Evolutionary conservation across 2,888 invertebrate species (phyloP), one percentile per base, ranked within the genome.

Genomic region (Biston betularia): DNA sequence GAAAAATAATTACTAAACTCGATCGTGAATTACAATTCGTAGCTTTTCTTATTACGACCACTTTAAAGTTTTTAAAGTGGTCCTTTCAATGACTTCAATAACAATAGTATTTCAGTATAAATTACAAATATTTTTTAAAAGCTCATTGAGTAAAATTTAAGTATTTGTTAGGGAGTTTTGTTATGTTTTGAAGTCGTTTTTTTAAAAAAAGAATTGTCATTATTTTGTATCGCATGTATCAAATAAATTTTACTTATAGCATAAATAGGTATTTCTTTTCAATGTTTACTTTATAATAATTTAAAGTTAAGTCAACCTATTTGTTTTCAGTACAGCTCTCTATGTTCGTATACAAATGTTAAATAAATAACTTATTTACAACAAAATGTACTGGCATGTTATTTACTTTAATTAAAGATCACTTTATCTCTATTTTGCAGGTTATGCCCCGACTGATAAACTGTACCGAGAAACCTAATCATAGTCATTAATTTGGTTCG

Each of bases 381-480:
- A 54, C 58, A 56, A 59, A 42, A 12, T 34, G n/a, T 24, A 24
- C 24, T 24, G 1, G 24, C 24, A 24, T 64, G 42, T 65, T 54
- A 68, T 55, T 65, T 62, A 42, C 55, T 56, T 55, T 42, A 65
- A 24, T 24, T 50, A 38, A 53, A 38, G 42, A 58, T 57, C 44
- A 57, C 57, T 63, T 69, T 79, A 79, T 79, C 79, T 59, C 38
- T 52, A 64, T 71, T 74, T 71, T 59, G 55, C 72, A 65, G 80
- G 80, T 81, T 78, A 45, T 56, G 74, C 66, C 74, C 76, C 66
- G 14, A 34, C 46, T 14, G 81, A 80, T 80, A 81, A 79, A 54
- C 57, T 24, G 50, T 60, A 61, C 64, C 57, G 8, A 54, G 54
- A 65, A 63, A 38, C 54, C 24, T 68, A 56, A 64, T 67, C 57